Evolutionary conservation across 2,113 vertebrate species (phyloP), one percentile per base, ranked within the genome.

Genomic region (Anser brachyrhynchus): DNA sequence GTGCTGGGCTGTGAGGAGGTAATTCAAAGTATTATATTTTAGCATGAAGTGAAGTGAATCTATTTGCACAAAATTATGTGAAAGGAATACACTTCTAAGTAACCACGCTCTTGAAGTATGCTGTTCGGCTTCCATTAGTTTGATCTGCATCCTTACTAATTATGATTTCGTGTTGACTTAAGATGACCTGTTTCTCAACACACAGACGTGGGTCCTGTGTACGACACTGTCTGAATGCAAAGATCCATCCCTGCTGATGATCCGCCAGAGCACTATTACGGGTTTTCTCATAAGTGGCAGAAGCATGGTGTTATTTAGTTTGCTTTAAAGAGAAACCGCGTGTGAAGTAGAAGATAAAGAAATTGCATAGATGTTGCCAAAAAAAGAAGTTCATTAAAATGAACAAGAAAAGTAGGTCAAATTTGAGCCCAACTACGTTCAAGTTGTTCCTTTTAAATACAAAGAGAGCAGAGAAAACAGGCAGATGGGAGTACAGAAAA

Each of bases 401-500:
- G 3, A 91, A 66, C 37, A 41, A 79, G 86, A 80, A 61, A 59
- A 61, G 49, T 64, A 74, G 85, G 46, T 89, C 87, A 62, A 20
- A 58, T 89, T 96, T 96, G 67, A 59, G 67, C 64, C 72, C 86
- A 74, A 49, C 87, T 91, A 23, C 2, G 37, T 77, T 94, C 87
- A 91, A 71, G 78, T 92, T 96, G 19, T 57, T 91, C 43, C 75
- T 95, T 71, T 74, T 64, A 84, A 92, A 72, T 78, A 75, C 62
- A 64, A 93, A 84, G 23, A 72, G 87, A 91, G 49, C 20, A 58
- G 78, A 92, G 59, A 92, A 97, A 95, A 93, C 70, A 72, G 46
- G 83, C 87, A 95, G 90, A 96, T 84, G 91, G 89, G 64, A 90
- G 77, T 90, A 72, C 65, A 92, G 62, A 89, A 95, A 94, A 83